A percentile compares a stretch with the other conserved stretches of the same genome.
Conservation (phyloP, 2,113 vertebrate species). For the Eptesicus fuscus region DNA sequence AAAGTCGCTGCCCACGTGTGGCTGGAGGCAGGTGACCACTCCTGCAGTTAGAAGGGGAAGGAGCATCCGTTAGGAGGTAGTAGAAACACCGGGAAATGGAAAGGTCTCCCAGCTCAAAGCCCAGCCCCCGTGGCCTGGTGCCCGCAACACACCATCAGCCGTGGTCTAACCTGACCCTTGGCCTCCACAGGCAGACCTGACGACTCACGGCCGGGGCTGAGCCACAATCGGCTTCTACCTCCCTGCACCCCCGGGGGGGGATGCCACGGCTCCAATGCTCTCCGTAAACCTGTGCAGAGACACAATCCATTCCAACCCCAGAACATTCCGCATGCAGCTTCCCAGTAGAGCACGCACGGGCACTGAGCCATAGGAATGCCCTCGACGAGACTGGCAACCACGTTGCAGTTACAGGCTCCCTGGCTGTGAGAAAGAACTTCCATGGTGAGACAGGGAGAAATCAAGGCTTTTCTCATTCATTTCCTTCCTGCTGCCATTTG, state of each 20-base stretch:
- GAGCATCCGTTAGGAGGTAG: accelerated
- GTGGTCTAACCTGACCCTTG: neutral
- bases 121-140: neutral
- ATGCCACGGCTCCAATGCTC: accelerated
- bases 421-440: accelerated
- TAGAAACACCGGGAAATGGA: accelerated
- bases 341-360: accelerated
- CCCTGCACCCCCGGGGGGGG: accelerated
- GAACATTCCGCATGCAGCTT: neutral
- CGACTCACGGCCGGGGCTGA: accelerated
- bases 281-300: accelerated
- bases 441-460: neutral
- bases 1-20: accelerated
- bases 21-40: accelerated
- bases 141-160: accelerated
- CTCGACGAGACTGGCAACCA: accelerated
- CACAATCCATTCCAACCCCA: accelerated
- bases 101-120: neutral
- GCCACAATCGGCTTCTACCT: accelerated
- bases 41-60: accelerated
- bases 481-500: neutral
- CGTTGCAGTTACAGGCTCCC: neutral
- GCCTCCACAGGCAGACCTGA: accelerated
- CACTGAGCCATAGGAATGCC: accelerated
- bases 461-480: accelerated